Evolutionary conservation across 2,113 vertebrate genomes (phyloP), one percentile per base, ranked within the genome.

Genomic region (Gadus chalcogrammus): DNA sequence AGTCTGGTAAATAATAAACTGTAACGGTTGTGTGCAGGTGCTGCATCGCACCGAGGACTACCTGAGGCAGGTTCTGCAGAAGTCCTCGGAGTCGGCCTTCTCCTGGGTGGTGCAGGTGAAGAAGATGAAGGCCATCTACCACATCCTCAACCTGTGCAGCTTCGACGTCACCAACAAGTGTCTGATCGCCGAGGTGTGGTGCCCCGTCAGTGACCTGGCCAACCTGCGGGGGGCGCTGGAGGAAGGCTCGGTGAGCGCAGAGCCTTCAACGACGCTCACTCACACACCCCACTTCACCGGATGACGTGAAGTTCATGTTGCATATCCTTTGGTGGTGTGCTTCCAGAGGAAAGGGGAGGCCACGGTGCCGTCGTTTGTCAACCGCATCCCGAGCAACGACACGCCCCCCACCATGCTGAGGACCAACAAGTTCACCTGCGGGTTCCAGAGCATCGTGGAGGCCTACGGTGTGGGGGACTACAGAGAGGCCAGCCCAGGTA

Each of bases 91-190:
- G 80, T 96, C 95, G 0, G 90, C 95, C 62, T 95, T 91, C n/a
- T 88, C 90, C 0, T 97, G 95, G 85, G 93, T 94, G 1, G 82
- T 98, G 64, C 96, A 98, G 74, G 95, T 99, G 84, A 95, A 95
- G 83, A 99, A 99, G 88, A 98, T 98, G 97, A 99, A 99, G 84
- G 96, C 97, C 22, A 95, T 99, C 73, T 98, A 99, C 82, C 97
- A 99, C 11, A 95, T 94, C 68, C 93, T 99, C 56, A 99, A 97
- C 89, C 91, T 97, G 82, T 99, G 97, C 90, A 98, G 96, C 86
- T 96, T 99, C 0, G 97, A 99, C 0, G 97, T 99, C 79, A 99
- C 97, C 71, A 97, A 98, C 87, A 98, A 97, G 87, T 99, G 96
- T 92, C 92, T 99, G 67, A 99, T 99, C 0, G 97, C 97, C 0